These are phyloP conservation scores for Protomyctophum bolini DNA, from an alignment of 2,113 vertebrate genomes.

Conservation along the genomic window DNA sequence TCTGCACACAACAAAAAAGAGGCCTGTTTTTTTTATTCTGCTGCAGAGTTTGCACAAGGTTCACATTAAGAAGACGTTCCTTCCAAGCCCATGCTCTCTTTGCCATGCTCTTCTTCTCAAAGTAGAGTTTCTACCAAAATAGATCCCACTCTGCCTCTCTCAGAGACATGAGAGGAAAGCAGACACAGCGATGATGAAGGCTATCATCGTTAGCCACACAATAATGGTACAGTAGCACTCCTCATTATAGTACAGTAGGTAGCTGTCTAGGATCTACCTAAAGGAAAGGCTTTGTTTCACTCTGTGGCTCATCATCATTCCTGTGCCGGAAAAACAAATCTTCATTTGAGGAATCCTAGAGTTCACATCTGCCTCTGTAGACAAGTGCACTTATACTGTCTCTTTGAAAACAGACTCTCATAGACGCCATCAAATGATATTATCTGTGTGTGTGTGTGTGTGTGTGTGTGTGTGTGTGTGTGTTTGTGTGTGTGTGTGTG, in stretches of 20 bases:
- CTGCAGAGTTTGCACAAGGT: too few relatives aligned
- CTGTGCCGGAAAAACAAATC: slow-evolving; percentile 20
- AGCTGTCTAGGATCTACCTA: not conserved
- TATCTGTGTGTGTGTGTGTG: too few relatives aligned
- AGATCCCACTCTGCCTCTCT: too few relatives aligned
- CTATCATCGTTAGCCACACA: not conserved
- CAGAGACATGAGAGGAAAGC: not conserved
- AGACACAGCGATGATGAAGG: slow-evolving; percentile 10
- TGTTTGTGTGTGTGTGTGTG: too few relatives aligned
- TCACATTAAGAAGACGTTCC: too few relatives aligned
- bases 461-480: too few relatives aligned
- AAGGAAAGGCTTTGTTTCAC: slow-evolving; percentile 11
- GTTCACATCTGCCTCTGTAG: not conserved
- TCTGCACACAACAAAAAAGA: too few relatives aligned
- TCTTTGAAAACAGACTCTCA: not conserved
- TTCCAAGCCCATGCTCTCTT: too few relatives aligned
- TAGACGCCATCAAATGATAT: not conserved
- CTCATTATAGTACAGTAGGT: slow-evolving; percentile 11
- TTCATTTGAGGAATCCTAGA: slow-evolving; percentile 15
- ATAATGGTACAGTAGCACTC: not conserved
- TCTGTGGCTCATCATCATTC: slow-evolving; percentile 11
- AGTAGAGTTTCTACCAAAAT: too few relatives aligned
- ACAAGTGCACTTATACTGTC: not conserved
- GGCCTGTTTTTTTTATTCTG: too few relatives aligned
- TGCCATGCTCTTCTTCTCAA: too few relatives aligned